Conservation (phyloP, 1,140 invertebrate species). For the Sarcophaga peregrina region DNA sequence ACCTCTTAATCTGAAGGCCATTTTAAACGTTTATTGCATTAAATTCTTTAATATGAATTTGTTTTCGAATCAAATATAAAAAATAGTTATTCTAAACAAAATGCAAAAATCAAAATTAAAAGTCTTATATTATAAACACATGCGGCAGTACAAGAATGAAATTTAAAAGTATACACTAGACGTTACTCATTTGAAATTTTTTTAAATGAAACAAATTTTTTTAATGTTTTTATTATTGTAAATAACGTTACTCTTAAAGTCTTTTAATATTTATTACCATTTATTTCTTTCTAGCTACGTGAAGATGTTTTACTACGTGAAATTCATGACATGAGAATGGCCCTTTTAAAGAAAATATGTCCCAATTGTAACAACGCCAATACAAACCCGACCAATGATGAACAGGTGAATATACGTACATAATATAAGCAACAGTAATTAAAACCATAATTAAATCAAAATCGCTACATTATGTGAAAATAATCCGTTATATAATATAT, state of each 20-base stretch:
- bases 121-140: too few relatives aligned
- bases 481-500: not conserved
- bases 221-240: too few relatives aligned
- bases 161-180: too few relatives aligned
- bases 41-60: too few relatives aligned
- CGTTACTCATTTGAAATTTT: too few relatives aligned
- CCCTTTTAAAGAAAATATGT: conserved; percentile 78
- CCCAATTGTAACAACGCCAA: conserved; percentile 67
- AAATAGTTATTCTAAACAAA: too few relatives aligned
- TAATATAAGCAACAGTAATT: conserved; percentile 33
- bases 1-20: too few relatives aligned
- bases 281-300: conserved; percentile 69
- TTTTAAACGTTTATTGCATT: too few relatives aligned
- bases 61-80: too few relatives aligned
- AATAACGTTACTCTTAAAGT: not conserved
- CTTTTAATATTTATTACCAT: not conserved
- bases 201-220: too few relatives aligned
- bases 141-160: too few relatives aligned
- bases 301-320: conserved; percentile 78
- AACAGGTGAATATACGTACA: conserved; percentile 57
- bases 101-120: too few relatives aligned
- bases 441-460: conserved; percentile 9
- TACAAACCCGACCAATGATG: conserved; percentile 54
- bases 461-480: conserved; percentile 9
- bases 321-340: conserved; percentile 76